phyloP scores from a whole-genome alignment of 2,797 vertebrate genomes.

The Galago senegalensis region DNA sequence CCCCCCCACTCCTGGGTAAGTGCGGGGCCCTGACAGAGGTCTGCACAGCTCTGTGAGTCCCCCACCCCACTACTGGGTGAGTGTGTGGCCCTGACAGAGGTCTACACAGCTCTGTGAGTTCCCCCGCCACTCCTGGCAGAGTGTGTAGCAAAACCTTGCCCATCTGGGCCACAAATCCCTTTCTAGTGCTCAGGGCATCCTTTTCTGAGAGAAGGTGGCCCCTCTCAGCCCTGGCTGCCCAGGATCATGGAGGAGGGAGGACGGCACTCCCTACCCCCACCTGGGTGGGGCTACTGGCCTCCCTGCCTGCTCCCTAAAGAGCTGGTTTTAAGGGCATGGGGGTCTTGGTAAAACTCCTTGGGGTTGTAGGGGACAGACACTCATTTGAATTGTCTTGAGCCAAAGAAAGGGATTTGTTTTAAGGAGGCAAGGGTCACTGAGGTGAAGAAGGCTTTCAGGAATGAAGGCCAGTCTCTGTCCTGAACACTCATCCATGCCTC shows the following conservation, averaged over 20 bases:
- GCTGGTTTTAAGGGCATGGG: not conserved
- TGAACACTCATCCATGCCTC: not conserved
- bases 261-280: not conserved
- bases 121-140: constrained; percentile 37
- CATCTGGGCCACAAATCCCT: not conserved
- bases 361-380: not conserved
- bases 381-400: not conserved
- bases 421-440: not conserved
- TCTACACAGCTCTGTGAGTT: too few relatives aligned
- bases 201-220: not conserved
- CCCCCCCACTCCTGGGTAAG: too few relatives aligned
- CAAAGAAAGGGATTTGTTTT: not conserved
- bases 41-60: too few relatives aligned
- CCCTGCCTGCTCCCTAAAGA: not conserved
- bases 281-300: not conserved
- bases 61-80: too few relatives aligned
- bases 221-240: constrained; percentile 65
- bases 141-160: fast-evolving
- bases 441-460: not conserved
- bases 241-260: constrained; percentile 50
- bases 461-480: not conserved
- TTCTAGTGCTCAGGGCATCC: not conserved
- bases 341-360: not conserved
- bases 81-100: not conserved
- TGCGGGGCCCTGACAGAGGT: too few relatives aligned